phyloP scores from a whole-genome alignment of 2,888 invertebrate species.

The Clusia tigrina region DNA sequence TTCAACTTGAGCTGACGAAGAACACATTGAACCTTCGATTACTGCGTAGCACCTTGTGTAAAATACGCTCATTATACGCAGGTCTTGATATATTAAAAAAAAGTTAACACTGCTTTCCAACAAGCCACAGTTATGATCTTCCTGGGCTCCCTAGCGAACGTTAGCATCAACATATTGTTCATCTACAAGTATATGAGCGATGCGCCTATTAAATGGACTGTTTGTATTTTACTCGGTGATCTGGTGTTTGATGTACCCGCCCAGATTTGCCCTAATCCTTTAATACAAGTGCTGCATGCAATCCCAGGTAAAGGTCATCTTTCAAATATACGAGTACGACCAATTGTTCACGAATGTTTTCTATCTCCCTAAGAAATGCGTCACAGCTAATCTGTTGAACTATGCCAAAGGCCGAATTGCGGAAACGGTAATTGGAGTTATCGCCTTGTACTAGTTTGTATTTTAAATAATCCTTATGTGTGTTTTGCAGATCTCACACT shows the following conservation, averaged over 20 bases:
- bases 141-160: conserved; percentile 41
- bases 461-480: neutral
- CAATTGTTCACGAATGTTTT: neutral
- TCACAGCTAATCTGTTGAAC: conserved; percentile 35
- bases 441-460: neutral
- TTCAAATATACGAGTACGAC: neutral
- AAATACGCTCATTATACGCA: conserved; percentile 35
- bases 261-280: conserved; percentile 42
- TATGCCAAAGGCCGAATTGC: conserved; percentile 36
- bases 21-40: conserved; percentile 14
- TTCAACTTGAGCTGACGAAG: conserved; percentile 27
- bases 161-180: conserved; percentile 42
- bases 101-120: conserved; percentile 38
- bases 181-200: conserved; percentile 39
- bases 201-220: conserved; percentile 14
- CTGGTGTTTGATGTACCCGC: conserved; percentile 40
- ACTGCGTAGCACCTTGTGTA: conserved; percentile 26
- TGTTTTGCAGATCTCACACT: conserved; percentile 39
- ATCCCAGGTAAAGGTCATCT: conserved; percentile 36
- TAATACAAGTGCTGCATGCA: conserved; percentile 40
- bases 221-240: conserved; percentile 31
- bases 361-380: conserved; percentile 37
- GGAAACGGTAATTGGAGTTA: conserved; percentile 33
- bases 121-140: conserved; percentile 37
- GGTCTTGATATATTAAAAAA: conserved; percentile 38